Conservation (phyloP, 2,797 vertebrate genomes). For the Tragopan temminckii region DNA sequence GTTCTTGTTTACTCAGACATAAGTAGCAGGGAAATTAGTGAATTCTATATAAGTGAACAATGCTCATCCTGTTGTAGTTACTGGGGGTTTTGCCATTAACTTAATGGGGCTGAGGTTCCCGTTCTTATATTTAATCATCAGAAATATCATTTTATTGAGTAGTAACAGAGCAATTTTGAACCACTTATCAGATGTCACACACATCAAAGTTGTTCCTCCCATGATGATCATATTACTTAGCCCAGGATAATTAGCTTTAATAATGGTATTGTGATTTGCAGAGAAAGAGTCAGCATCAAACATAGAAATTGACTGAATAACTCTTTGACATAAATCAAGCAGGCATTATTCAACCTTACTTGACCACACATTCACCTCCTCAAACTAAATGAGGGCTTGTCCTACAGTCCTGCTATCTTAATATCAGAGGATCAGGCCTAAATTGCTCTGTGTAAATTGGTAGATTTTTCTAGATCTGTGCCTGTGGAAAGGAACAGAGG, state of each 20-base stretch:
- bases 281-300: background rate
- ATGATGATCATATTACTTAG: background rate
- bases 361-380: slow-evolving; percentile 18
- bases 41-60: background rate
- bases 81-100: slow-evolving; percentile 24
- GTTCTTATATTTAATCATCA: slow-evolving; percentile 47
- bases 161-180: slow-evolving; percentile 25
- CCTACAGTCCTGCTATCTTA: background rate
- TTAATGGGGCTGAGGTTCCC: slow-evolving; percentile 5
- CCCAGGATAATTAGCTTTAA: slow-evolving; percentile 52
- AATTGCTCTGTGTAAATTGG: background rate
- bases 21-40: background rate
- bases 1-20: background rate
- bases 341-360: background rate
- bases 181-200: slow-evolving; percentile 5
- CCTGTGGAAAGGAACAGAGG: background rate
- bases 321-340: background rate
- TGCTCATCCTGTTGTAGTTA: background rate
- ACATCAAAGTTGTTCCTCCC: slow-evolving; percentile 52
- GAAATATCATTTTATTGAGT: slow-evolving; percentile 50
- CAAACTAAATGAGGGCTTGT: background rate
- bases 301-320: background rate
- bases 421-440: background rate
- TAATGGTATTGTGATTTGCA: slow-evolving; percentile 16
- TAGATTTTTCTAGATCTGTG: background rate